Percentiles rank a stretch among this genome's conserved stretches.
Conservation (phyloP, 2,888 invertebrate genomes). For the Cantharis flavilabris region DNA sequence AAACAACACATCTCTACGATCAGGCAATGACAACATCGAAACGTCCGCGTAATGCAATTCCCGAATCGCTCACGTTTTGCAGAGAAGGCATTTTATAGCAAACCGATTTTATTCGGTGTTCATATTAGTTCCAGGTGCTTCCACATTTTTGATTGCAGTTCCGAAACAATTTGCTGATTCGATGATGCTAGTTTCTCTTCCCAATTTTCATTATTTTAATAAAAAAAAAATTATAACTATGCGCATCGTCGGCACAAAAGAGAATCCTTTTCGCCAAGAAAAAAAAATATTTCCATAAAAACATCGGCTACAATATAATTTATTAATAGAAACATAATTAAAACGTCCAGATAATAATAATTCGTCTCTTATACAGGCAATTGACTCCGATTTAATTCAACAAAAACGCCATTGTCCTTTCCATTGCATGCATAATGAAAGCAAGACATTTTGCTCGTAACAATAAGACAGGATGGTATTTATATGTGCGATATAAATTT, state of each 20-base stretch:
- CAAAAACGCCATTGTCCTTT: slow-evolving; percentile 28
- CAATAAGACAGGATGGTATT: slow-evolving; percentile 31
- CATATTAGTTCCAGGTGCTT: slow-evolving; percentile 32
- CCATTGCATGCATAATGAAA: slow-evolving; percentile 23
- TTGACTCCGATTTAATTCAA: slow-evolving; percentile 27
- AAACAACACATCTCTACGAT: slow-evolving; percentile 33
- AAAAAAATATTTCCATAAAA: not conserved
- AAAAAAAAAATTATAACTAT: slow-evolving; percentile 12
- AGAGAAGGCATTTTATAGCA: slow-evolving; percentile 40
- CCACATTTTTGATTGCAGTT: slow-evolving; percentile 27
- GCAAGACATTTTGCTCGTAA: slow-evolving; percentile 21
- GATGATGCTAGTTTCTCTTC: slow-evolving; percentile 40
- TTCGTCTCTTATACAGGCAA: slow-evolving; percentile 21
- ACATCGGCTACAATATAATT: not conserved
- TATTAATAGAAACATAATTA: not conserved
- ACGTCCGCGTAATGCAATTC: slow-evolving; percentile 38
- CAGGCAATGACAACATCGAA: slow-evolving; percentile 31
- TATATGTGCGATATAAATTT: slow-evolving; percentile 36
- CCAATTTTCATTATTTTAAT: slow-evolving; percentile 30
- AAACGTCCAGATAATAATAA: slow-evolving; percentile 5
- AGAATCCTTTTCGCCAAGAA: no score
- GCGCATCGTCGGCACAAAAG: no score
- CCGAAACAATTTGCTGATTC: slow-evolving; percentile 41
- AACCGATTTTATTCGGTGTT: slow-evolving; percentile 39
- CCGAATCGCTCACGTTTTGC: slow-evolving; percentile 46